These are phyloP conservation scores for Neosilurus mollespiculum DNA, from an alignment of 2,797 vertebrate species.

Conservation along the genomic window DNA sequence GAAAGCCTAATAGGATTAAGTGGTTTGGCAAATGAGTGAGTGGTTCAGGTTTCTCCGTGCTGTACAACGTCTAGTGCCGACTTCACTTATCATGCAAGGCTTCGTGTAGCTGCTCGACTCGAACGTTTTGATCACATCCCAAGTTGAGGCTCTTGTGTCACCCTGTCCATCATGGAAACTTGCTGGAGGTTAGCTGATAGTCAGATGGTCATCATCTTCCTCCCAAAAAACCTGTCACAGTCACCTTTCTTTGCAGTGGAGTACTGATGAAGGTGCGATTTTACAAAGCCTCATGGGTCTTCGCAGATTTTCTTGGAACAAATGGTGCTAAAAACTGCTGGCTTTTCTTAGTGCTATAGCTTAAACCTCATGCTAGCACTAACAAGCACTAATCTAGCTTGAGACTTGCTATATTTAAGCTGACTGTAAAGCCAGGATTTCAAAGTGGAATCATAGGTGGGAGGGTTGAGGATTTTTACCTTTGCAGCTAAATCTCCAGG, in stretches of 20 bases:
- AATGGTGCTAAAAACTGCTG: slow-evolving; percentile 38
- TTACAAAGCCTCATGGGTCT: slow-evolving; percentile 26
- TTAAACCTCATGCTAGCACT: neutral
- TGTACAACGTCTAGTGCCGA: neutral
- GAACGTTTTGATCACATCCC: slow-evolving; percentile 45
- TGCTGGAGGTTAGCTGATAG: slow-evolving; percentile 13
- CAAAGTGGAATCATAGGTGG: neutral
- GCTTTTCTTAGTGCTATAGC: slow-evolving; percentile 35
- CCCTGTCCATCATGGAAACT: slow-evolving; percentile 8
- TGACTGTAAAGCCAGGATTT: slow-evolving; percentile 25
- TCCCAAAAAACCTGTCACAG: neutral
- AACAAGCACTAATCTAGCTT: slow-evolving; percentile 24
- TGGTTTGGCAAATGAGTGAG: too few relatives aligned
- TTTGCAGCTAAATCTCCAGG: neutral
- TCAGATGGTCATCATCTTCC: neutral
- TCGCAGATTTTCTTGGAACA: neutral
- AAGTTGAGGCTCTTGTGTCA: slow-evolving; percentile 8
- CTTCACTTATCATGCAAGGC: slow-evolving; percentile 41
- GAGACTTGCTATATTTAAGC: slow-evolving; percentile 12
- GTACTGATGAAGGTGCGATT: neutral
- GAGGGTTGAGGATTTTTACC: neutral
- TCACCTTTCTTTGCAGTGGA: slow-evolving; percentile 12
- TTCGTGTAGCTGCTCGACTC: neutral
- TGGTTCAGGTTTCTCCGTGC: neutral
- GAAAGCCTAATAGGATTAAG: too few relatives aligned